These are phyloP conservation scores for Monodelphis domestica DNA, from an alignment of 2,797 vertebrate genomes.

Conservation along the genomic window DNA sequence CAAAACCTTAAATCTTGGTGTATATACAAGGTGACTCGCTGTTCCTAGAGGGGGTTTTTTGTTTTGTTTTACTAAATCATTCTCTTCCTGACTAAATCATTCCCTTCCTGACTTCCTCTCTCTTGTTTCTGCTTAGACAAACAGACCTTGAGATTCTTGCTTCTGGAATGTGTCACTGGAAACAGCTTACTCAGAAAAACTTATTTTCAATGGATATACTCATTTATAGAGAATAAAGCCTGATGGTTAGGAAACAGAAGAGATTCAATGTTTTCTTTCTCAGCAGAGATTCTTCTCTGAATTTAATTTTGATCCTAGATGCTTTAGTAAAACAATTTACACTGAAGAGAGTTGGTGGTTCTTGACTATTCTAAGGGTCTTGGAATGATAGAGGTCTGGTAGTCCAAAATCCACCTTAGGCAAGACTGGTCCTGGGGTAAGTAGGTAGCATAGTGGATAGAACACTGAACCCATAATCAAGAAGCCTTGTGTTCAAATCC, in stretches of 20 bases:
- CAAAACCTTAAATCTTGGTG: neutral
- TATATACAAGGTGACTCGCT: neutral
- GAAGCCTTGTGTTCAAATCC: neutral
- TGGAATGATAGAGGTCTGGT: neutral
- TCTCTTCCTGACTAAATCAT: neutral
- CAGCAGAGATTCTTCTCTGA: constrained; percentile 22
- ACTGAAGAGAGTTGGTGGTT: constrained; percentile 1
- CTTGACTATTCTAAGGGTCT: neutral
- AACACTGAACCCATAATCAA: neutral
- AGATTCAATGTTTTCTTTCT: constrained; percentile 55
- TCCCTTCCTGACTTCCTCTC: neutral
- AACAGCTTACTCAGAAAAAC: constrained; percentile 63
- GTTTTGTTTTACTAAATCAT: neutral
- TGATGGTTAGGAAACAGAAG: constrained; percentile 34
- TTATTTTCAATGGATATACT: constrained; percentile 67
- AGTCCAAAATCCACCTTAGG: neutral
- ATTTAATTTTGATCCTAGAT: neutral
- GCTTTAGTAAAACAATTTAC: constrained; percentile 25
- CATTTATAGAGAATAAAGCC: constrained; percentile 36
- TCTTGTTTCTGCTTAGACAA: constrained; percentile 71
- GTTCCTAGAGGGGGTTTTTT: neutral
- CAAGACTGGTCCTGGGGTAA: neutral
- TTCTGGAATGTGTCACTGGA: constrained; percentile 71
- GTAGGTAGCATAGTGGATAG: neutral
- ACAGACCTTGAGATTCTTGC: constrained; percentile 69